phyloP scores from a whole-genome alignment of 2,113 vertebrate genomes.

The Cololabis saira region DNA sequence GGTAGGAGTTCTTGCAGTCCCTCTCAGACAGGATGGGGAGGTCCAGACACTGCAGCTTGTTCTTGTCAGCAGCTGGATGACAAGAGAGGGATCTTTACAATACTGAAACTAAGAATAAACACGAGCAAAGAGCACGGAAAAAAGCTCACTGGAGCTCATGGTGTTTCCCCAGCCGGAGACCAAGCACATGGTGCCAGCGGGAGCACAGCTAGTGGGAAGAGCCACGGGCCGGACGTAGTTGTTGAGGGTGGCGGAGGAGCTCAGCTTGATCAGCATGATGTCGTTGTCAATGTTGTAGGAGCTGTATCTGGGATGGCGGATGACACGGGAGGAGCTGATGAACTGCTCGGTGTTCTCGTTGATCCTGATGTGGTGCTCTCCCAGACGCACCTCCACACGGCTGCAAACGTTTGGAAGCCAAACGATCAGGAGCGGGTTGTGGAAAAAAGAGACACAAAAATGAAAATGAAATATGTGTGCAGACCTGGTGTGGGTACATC shows the following conservation, averaged over 20 bases:
- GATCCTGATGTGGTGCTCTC: slow-evolving; percentile 76
- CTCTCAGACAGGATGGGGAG: slow-evolving; percentile 79
- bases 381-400: slow-evolving; percentile 71
- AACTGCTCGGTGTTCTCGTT: slow-evolving; percentile 72
- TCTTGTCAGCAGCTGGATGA: rapidly evolving
- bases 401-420: slow-evolving; percentile 50
- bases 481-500: too few species aligned
- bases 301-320: slow-evolving; percentile 75
- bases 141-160: slow-evolving; percentile 74
- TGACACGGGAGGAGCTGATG: slow-evolving; percentile 50
- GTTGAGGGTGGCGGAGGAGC: slow-evolving; percentile 58
- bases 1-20: slow-evolving; percentile 81
- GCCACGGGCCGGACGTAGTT: slow-evolving; percentile 71
- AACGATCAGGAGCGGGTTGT: too few species aligned
- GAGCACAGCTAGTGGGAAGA: slow-evolving; percentile 76
- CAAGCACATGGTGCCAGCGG: slow-evolving; percentile 79
- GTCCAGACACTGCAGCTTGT: slow-evolving; percentile 84
- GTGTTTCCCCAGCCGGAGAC: slow-evolving; percentile 89
- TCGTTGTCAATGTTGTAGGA: slow-evolving; percentile 79
- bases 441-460: slow-evolving; percentile 22
- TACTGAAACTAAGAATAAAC: background rate
- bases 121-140: background rate
- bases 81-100: background rate
- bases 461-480: background rate
- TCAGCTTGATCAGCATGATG: slow-evolving; percentile 87